phyloP scores from a whole-genome alignment of 2,797 vertebrate genomes.

The Petrocephalus sullivani region DNA sequence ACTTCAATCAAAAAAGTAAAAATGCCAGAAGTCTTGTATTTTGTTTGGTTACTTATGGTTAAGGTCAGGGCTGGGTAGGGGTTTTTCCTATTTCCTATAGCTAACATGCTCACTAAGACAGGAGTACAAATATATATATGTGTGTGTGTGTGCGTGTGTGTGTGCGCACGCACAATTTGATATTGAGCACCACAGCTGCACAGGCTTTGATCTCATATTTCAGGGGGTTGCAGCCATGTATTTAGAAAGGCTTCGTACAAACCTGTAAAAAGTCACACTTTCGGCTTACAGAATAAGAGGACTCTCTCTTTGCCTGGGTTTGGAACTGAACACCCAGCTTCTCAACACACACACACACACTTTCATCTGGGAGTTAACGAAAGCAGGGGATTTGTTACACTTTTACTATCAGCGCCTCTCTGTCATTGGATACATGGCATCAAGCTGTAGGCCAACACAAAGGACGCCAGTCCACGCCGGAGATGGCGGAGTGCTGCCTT shows the following conservation, averaged over 20 bases:
- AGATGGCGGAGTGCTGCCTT: not conserved
- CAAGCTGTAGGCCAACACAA: not conserved
- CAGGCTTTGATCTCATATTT: constrained; percentile 26
- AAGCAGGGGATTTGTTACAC: not conserved
- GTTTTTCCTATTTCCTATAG: too few relatives aligned
- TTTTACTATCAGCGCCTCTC: not conserved
- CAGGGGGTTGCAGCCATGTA: not conserved
- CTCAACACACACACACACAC: not conserved
- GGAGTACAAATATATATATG: not conserved
- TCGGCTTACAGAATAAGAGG: not conserved
- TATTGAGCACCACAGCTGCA: not conserved
- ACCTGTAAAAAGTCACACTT: not conserved
- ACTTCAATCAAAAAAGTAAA: too few relatives aligned
- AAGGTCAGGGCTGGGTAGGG: too few relatives aligned
- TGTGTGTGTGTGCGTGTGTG: not conserved
- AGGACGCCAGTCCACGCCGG: not conserved
- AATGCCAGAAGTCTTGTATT: too few relatives aligned
- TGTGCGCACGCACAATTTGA: not conserved
- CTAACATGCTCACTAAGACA: too few relatives aligned
- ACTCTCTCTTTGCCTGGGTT: not conserved
- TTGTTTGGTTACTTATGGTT: too few relatives aligned
- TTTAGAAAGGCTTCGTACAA: not conserved
- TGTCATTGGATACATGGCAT: not conserved
- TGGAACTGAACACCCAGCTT: not conserved
- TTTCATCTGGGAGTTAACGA: not conserved